Conservation (phyloP, 2,797 vertebrate species). For the Sebastiscus albofasciatus region DNA sequence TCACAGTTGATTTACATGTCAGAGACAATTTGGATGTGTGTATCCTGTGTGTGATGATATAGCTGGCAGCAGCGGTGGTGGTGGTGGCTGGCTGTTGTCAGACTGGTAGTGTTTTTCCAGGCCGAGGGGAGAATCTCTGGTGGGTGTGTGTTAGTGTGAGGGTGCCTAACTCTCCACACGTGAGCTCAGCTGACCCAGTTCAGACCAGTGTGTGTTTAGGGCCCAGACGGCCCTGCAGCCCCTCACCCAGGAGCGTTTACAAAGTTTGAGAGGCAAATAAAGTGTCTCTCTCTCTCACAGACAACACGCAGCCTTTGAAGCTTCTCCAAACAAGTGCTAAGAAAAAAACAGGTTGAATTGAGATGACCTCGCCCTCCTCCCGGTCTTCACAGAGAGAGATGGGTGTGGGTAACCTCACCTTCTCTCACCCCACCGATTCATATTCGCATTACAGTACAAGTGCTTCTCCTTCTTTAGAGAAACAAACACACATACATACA, state of each 20-base stretch:
- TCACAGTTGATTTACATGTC: slow-evolving; percentile 57
- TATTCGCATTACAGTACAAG: slow-evolving; percentile 17
- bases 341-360: not conserved
- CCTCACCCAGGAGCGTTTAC: not conserved
- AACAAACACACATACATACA: slow-evolving; percentile 1
- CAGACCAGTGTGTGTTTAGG: slow-evolving; percentile 31
- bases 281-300: slow-evolving; percentile 1
- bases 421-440: not conserved
- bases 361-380: not conserved
- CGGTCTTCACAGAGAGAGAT: not conserved
- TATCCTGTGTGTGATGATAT: slow-evolving; percentile 7
- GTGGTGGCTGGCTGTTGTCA: slow-evolving; percentile 31
- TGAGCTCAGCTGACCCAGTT: slow-evolving; percentile 75
- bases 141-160: slow-evolving; percentile 30
- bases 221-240: not conserved
- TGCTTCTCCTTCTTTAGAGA: slow-evolving; percentile 5
- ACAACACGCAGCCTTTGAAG: slow-evolving; percentile 17
- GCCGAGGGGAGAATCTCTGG: slow-evolving; percentile 42
- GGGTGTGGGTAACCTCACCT: slow-evolving; percentile 1
- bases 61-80: not conserved
- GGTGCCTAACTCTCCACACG: slow-evolving; percentile 45
- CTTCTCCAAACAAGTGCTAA: slow-evolving; percentile 23
- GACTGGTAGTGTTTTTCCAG: slow-evolving; percentile 62
- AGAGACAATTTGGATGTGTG: slow-evolving; percentile 37
- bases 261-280: not conserved